A percentile compares a stretch with the other conserved stretches of the same genome.
Evolutionary conservation across 2,797 vertebrate species (phyloP).

Genomic region (Tiaroga cobitis): DNA sequence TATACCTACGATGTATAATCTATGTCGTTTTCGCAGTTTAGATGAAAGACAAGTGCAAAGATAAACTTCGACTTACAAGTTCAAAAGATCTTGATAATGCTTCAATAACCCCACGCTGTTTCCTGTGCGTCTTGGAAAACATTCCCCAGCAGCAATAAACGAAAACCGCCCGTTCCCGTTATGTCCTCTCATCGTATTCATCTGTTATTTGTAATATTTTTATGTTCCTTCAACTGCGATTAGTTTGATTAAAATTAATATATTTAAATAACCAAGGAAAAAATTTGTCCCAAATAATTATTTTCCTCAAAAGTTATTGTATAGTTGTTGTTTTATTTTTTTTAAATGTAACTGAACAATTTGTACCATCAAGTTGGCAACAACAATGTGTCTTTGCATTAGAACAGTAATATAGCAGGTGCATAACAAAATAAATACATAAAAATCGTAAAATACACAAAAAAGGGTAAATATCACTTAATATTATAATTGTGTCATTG

Average conservation of each 20-base stretch:
- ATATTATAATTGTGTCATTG: neutral
- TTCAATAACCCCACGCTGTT: slow-evolving; percentile 27
- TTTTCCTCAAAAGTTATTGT: neutral
- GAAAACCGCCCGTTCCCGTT: neutral
- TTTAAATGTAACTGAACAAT: neutral
- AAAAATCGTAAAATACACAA: neutral
- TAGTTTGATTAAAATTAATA: neutral
- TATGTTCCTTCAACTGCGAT: neutral
- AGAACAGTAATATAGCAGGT: neutral
- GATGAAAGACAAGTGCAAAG: neutral
- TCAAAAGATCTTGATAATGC: slow-evolving; percentile 8
- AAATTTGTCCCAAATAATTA: neutral
- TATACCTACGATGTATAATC: neutral
- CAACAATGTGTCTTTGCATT: neutral
- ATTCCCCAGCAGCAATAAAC: slow-evolving; percentile 11
- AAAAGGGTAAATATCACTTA: neutral
- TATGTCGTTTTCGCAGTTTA: neutral
- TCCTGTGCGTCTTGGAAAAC: slow-evolving; percentile 27
- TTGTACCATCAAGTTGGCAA: neutral
- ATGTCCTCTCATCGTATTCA: too few relatives aligned
- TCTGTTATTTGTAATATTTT: neutral
- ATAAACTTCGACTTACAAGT: slow-evolving; percentile 28
- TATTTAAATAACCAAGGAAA: neutral
- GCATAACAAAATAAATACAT: neutral
- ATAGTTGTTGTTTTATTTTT: neutral